Evolutionary conservation across 2,113 vertebrate species (phyloP).

Genomic region (Vicugna pacos): DNA sequence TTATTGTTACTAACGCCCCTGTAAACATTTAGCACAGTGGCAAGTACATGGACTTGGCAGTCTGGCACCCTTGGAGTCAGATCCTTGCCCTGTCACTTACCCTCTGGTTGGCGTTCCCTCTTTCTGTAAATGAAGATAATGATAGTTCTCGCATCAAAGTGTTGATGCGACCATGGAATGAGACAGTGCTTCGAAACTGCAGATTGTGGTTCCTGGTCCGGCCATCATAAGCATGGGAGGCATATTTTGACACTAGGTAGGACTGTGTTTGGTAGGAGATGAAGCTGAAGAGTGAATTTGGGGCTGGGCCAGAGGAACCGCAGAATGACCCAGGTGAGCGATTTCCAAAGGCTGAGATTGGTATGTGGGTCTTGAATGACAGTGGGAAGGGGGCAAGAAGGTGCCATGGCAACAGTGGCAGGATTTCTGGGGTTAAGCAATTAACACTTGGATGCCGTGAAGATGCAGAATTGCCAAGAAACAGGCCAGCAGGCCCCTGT

Average conservation of each 20-base stretch:
- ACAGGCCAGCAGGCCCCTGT: not conserved
- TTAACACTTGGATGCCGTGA: not conserved
- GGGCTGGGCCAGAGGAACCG: not conserved
- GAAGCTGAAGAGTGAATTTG: not conserved
- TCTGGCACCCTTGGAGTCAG: not conserved
- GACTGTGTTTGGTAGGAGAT: not conserved
- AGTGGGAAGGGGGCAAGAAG: not conserved
- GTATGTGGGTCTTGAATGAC: not conserved
- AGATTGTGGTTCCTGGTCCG: too few species aligned
- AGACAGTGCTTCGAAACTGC: not conserved
- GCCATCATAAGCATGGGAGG: rapidly evolving
- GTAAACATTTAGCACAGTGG: not conserved
- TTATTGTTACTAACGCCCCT: not conserved
- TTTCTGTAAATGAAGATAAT: not conserved
- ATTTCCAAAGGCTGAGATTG: not conserved
- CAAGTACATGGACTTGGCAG: not conserved
- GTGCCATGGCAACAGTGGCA: not conserved
- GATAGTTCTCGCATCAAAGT: not conserved
- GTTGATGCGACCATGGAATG: not conserved
- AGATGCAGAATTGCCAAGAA: not conserved
- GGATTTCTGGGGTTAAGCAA: not conserved
- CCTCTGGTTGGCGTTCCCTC: not conserved
- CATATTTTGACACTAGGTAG: not conserved
- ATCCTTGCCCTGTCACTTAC: not conserved
- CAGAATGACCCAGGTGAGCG: not conserved